Conservation (phyloP, 2,113 vertebrate genomes). For the Chaetorhynchus papuensis region DNA sequence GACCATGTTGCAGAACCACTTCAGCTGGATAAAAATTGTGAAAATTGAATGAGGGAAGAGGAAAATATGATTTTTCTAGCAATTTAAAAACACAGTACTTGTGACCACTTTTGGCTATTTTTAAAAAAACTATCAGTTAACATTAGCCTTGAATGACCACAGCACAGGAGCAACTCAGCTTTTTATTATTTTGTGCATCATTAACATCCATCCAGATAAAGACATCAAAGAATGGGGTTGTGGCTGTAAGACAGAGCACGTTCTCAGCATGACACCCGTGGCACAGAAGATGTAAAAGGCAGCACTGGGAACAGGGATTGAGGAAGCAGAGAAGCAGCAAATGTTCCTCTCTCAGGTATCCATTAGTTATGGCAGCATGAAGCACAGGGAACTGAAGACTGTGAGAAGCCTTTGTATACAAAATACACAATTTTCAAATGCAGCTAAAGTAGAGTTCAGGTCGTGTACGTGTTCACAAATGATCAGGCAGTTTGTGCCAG, state of each 20-base stretch:
- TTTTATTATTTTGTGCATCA: neutral
- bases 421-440: neutral
- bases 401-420: neutral
- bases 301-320: neutral
- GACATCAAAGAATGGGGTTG: neutral
- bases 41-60: neutral
- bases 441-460: neutral
- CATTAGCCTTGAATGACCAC: neutral
- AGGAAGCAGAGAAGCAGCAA: neutral
- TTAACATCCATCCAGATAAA: neutral
- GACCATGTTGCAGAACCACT: neutral
- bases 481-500: neutral
- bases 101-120: neutral
- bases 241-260: neutral
- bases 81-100: neutral
- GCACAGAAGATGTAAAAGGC: neutral
- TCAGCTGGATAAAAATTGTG: neutral
- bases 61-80: neutral
- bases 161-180: neutral
- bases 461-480: neutral
- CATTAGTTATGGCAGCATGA: neutral
- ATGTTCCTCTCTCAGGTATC: neutral
- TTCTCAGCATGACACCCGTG: neutral
- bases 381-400: neutral
- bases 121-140: neutral